Conservation (phyloP, 2,888 invertebrate genomes). For the Yponomeuta cagnagella region DNA sequence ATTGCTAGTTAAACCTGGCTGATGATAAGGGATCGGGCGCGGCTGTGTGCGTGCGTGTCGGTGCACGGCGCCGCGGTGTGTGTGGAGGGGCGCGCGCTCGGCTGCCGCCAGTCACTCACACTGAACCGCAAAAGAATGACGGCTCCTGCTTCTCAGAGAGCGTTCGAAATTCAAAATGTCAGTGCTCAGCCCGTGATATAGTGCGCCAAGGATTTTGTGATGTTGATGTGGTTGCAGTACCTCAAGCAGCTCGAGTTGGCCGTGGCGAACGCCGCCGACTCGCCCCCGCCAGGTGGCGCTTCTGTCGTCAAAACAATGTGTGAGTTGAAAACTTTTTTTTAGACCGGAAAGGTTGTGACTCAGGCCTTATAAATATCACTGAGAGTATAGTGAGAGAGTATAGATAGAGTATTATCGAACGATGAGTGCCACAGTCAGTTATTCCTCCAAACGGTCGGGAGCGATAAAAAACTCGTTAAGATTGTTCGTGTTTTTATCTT, state of each 20-base stretch:
- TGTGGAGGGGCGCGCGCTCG: constrained; percentile 51
- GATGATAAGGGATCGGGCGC: constrained; percentile 65
- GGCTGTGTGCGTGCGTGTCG: constrained; percentile 44
- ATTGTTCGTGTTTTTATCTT: constrained; percentile 57
- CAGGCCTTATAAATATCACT: background rate
- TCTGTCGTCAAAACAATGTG: constrained; percentile 64
- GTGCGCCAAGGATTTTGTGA: constrained; percentile 39
- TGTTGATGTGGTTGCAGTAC: constrained; percentile 71
- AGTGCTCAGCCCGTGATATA: constrained; percentile 1
- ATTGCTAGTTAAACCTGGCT: constrained; percentile 70
- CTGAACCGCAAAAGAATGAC: constrained; percentile 73
- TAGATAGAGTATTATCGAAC: constrained; percentile 22
- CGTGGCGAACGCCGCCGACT: constrained; percentile 42
- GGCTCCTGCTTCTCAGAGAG: constrained; percentile 36
- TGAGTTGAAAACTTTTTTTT: constrained; percentile 42
- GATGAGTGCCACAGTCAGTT: constrained; percentile 19
- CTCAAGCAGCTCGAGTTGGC: constrained; percentile 67
- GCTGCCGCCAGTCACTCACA: constrained; percentile 68
- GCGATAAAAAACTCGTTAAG: constrained; percentile 62
- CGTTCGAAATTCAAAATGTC: background rate
- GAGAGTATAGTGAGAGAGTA: background rate
- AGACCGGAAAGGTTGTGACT: background rate
- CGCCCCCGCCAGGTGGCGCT: constrained; percentile 60
- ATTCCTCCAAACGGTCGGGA: constrained; percentile 28
- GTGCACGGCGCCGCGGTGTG: constrained; percentile 39